phyloP scores from a whole-genome alignment of 2,888 invertebrate genomes.

The Vesta saturnalis region DNA sequence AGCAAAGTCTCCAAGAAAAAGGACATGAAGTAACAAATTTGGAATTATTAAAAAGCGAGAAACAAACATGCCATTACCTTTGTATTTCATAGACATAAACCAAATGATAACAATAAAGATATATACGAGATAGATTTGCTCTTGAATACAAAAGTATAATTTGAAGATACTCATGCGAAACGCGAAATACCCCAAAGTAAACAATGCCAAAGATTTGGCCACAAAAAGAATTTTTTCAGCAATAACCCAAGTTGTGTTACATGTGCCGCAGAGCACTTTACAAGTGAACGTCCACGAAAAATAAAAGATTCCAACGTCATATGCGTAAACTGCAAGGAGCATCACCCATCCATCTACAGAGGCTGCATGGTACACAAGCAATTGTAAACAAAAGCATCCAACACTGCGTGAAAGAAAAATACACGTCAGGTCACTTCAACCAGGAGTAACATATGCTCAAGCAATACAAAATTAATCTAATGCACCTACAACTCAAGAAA shows the following conservation, averaged over 20 bases:
- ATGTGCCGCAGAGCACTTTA: neutral
- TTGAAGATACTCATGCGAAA: constrained; percentile 22
- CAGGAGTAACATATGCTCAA: constrained; percentile 5
- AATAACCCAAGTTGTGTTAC: neutral
- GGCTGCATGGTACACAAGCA: neutral
- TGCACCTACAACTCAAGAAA: neutral
- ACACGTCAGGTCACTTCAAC: too few species aligned
- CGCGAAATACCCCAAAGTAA: constrained; percentile 17
- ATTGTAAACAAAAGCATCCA: neutral
- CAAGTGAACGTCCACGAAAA: neutral
- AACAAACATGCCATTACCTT: constrained; percentile 4
- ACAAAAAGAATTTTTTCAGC: constrained; percentile 13
- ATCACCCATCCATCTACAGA: neutral
- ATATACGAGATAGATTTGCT: constrained; percentile 11
- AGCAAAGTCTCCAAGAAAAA: neutral
- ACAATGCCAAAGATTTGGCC: constrained; percentile 15
- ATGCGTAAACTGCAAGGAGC: neutral
- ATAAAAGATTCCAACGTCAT: too few species aligned
- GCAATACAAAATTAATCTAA: neutral
- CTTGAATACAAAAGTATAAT: constrained; percentile 9
- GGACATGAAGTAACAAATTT: constrained; percentile 11
- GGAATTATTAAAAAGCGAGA: constrained; percentile 9
- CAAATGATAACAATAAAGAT: constrained; percentile 16
- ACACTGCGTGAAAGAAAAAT: neutral
- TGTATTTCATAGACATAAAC: constrained; percentile 22